Base-by-base conservation (phyloP, 2,797 vertebrate species). In the Scarus forsteni region DNA sequence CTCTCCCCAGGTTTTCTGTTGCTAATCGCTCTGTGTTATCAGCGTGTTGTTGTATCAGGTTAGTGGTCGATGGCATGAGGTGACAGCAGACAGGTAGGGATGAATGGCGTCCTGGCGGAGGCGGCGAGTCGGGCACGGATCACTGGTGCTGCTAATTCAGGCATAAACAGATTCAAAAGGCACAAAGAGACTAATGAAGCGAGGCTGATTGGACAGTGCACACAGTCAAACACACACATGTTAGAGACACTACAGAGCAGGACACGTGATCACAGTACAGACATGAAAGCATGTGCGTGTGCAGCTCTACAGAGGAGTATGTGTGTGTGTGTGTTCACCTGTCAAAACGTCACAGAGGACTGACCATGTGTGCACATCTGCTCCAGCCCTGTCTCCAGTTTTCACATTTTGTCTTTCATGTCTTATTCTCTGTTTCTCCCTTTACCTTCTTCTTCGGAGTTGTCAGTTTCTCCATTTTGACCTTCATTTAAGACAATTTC, bases 151-250 rank as follows among this genome's bases (percentile, higher is more conserved):
- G 77, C 71, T 83, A 75, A 85, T 81, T 81, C 79, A 68, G 81
- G 70, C 76, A 48, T 70, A 60, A 79, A 83, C 69, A 51, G 27
- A 86, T 65, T 68, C 54, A 60, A 66, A 48, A 73, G 63, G 66
- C 75, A 67, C 70, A 86, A 81, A 83, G 79, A 59, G 71, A 56
- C 52, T 84, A 86, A 86, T 88, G 87, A 83, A 84, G 80, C 82
- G 0, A 67, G 52, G 60, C 73, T 73, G 73, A 85, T 79, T 82
- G 82, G 67, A 81, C 75, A 67, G 73, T 49, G 68, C 66, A 62
- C 48, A 40, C 51, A 57, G 58, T 73, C 55, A 71, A 49, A 64
- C 27, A 39, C 55, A 56, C 49, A 65, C 56, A 68, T 42, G 27
- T 3, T 16, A 56, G 43, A 10, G 40, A 56, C 34, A 55, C 7